phyloP scores from a whole-genome alignment of 2,888 invertebrate species.

The Dicyrtomina minuta region DNA sequence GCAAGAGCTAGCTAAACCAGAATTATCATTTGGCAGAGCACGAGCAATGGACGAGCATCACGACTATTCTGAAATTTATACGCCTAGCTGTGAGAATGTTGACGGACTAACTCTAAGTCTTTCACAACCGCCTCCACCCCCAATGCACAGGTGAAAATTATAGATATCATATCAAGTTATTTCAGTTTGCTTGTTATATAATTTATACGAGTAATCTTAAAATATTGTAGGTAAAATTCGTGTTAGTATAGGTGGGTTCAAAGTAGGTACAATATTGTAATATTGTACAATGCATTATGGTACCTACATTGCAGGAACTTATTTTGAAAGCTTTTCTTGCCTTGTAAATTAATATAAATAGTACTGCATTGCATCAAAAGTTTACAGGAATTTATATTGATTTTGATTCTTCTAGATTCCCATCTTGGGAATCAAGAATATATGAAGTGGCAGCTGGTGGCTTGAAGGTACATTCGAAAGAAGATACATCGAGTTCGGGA shows the following conservation, averaged over 20 bases:
- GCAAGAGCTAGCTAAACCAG: conserved; percentile 60
- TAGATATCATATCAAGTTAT: too few relatives aligned
- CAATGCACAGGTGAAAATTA: conserved; percentile 70
- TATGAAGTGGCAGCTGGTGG: conserved; percentile 71
- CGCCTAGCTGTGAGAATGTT: conserved; percentile 76
- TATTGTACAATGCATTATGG: neutral
- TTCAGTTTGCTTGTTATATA: too few relatives aligned
- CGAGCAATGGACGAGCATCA: conserved; percentile 60
- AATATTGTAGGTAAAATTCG: neutral
- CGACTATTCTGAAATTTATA: conserved; percentile 92
- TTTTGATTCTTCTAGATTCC: conserved; percentile 61
- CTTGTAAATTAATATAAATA: too few relatives aligned
- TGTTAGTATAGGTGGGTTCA: neutral
- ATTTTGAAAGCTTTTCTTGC: too few relatives aligned
- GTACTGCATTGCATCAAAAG: too few relatives aligned
- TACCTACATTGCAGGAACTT: too few relatives aligned
- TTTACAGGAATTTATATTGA: too few relatives aligned
- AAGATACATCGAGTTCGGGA: conserved; percentile 43
- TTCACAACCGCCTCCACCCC: conserved; percentile 80
- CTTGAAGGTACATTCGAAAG: conserved; percentile 48
- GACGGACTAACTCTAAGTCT: conserved; percentile 53
- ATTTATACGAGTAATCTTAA: neutral
- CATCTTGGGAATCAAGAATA: conserved; percentile 94
- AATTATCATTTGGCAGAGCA: conserved; percentile 48
- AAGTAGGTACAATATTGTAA: neutral